Base-by-base conservation (phyloP, 2,888 invertebrate species). In the Caenorhabditis plicata region DNA sequence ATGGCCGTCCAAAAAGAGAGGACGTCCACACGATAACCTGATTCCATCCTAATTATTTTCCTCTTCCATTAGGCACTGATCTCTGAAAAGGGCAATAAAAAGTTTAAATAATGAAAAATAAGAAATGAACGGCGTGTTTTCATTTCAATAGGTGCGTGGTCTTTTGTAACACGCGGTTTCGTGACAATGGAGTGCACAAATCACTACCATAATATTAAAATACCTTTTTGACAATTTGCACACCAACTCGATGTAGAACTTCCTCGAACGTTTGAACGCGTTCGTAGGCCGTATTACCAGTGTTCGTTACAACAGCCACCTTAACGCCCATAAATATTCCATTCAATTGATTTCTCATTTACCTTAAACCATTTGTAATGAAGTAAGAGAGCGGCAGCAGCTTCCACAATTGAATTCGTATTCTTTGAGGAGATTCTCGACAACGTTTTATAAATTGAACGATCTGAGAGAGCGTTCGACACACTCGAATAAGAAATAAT, bases 271-370 rank as follows among this genome's bases (percentile, higher is more conserved):
- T 73, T 11, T 57, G 42, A 5, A 70, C 68, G 27, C 74, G 45
- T 22, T 78, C 78, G 50, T 67, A 77, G 1, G 78, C 78, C 27
- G 67, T 32, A 2, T 55, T 45, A 31, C 78, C 78, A 0, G 75
- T 76, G 51, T 79, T 78, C 2, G 78, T 75, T 3, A 64, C 77
- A 40, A 78, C 75, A 0, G 77, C 78, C 2, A 78, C 55, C 75
- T 73, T 15, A 11, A 45, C 17, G 13, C 9, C 13, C n/a, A 11
- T 29, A 15, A 17, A 7, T 36, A 11, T 8, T 36, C 19, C 7
- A 36, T 42, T 42, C 42, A 20, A 25, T 13, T 39, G 9, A 19
- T 13, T 32, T 9, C n/a, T 45, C 22, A 8, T 15, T 42, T 17
- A 26, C 78, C 61, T 62, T 66, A 4, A 53, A 53, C 78, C 78